A percentile compares a stretch with the other conserved stretches of the same genome.
These are phyloP conservation scores for Scaptomyza graminum DNA, from an alignment of 1,140 invertebrate species.

Conservation along the genomic window DNA sequence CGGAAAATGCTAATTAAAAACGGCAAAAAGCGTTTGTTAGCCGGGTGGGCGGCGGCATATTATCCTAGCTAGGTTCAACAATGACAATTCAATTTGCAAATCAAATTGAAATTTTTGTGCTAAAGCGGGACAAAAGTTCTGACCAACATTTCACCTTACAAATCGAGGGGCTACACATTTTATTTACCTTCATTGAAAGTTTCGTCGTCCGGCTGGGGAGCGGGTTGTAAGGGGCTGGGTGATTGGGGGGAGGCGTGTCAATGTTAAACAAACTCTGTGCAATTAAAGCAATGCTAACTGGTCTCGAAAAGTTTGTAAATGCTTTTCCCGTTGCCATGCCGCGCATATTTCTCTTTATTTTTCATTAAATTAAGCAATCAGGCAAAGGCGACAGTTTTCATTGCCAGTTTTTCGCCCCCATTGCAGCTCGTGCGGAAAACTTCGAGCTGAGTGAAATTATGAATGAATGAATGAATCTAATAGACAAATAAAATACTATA, in stretches of 20 bases:
- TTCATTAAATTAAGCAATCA: conserved; percentile 56
- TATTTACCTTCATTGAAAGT: conserved; percentile 36
- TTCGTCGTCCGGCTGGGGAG: neutral
- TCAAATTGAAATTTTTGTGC: conserved; percentile 58
- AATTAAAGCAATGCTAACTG: conserved; percentile 51
- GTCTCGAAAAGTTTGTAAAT: conserved; percentile 40
- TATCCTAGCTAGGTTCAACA: neutral
- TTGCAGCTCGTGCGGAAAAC: neutral
- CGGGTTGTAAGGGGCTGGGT: neutral
- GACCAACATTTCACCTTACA: conserved; percentile 53
- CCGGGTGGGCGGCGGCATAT: neutral
- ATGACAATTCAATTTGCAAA: conserved; percentile 68
- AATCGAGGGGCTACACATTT: conserved; percentile 5
- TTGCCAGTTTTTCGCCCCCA: too few relatives aligned
- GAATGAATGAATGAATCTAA: neutral
- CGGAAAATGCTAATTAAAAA: conserved; percentile 62
- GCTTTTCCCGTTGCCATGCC: conserved; percentile 21
- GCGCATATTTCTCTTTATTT: conserved; percentile 4
- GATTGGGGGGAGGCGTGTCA: conserved; percentile 5
- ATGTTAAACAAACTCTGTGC: conserved; percentile 26
- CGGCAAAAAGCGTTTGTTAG: neutral
- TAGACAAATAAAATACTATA: neutral
- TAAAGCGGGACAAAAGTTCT: conserved; percentile 9
- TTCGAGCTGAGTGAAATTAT: neutral
- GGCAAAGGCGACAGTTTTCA: conserved; percentile 26